A percentile compares a stretch with the other conserved stretches of the same genome.
phyloP scores from a whole-genome alignment of 2,888 invertebrate genomes.

The Sipha maydis region DNA sequence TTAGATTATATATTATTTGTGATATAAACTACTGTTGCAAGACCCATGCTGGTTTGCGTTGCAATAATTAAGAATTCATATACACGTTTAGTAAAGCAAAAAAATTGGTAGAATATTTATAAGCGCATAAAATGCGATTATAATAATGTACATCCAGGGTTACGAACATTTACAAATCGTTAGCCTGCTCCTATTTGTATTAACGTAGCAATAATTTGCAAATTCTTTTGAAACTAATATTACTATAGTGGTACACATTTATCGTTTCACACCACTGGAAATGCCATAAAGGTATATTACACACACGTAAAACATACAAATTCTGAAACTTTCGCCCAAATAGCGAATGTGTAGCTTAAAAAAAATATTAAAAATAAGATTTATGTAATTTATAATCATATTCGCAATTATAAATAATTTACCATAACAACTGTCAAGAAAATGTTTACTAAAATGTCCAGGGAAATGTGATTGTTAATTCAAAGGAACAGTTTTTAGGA shows the following conservation, averaged over 20 bases:
- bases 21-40: slow-evolving; percentile 6
- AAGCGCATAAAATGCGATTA: neutral
- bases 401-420: no score
- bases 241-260: no score
- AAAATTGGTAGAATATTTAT: neutral
- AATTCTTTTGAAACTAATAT: no score
- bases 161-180: neutral
- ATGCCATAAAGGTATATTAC: no score
- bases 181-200: neutral
- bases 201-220: neutral
- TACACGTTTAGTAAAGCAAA: neutral
- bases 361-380: no score
- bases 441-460: no score
- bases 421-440: no score
- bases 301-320: neutral
- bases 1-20: neutral
- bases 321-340: neutral
- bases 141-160: neutral
- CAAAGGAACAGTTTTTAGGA: no score
- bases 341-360: neutral
- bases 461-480: no score
- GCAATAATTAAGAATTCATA: neutral
- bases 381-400: no score
- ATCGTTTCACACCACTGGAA: no score
- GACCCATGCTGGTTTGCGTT: neutral